phyloP scores from a whole-genome alignment of 2,797 vertebrate genomes.

The Sarcophilus harrisii region DNA sequence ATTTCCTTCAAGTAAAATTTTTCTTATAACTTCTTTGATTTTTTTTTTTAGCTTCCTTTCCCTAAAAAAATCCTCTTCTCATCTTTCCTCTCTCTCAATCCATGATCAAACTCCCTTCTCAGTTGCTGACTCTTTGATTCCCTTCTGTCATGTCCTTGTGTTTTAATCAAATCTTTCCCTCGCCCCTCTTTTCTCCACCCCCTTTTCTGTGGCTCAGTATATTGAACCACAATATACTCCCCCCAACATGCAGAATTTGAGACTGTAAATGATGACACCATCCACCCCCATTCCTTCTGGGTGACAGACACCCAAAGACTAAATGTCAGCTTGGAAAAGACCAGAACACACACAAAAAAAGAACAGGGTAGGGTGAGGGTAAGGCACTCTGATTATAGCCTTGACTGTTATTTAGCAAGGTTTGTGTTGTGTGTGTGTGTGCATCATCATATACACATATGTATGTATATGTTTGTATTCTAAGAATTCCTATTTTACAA shows the following conservation, averaged over 20 bases:
- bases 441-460: too few relatives aligned
- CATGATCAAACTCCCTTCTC: background rate
- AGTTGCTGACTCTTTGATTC: background rate
- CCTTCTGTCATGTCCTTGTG: background rate
- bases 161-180: background rate
- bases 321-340: background rate
- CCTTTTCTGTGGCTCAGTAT: background rate
- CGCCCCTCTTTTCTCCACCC: background rate
- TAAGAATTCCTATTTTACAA: background rate
- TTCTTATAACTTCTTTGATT: slow-evolving; percentile 6
- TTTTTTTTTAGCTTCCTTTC: background rate
- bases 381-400: background rate
- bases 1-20: slow-evolving; percentile 3
- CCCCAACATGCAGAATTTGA: background rate
- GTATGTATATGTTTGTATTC: background rate
- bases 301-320: background rate
- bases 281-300: background rate
- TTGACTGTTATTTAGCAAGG: background rate
- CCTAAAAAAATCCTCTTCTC: background rate
- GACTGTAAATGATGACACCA: background rate
- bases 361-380: background rate
- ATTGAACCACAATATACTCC: background rate
- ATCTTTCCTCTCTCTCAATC: background rate
- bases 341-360: background rate
- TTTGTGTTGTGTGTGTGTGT: background rate